Base-by-base conservation (phyloP, 2,888 invertebrate genomes). In the Drosophila parthenogenetica region DNA sequence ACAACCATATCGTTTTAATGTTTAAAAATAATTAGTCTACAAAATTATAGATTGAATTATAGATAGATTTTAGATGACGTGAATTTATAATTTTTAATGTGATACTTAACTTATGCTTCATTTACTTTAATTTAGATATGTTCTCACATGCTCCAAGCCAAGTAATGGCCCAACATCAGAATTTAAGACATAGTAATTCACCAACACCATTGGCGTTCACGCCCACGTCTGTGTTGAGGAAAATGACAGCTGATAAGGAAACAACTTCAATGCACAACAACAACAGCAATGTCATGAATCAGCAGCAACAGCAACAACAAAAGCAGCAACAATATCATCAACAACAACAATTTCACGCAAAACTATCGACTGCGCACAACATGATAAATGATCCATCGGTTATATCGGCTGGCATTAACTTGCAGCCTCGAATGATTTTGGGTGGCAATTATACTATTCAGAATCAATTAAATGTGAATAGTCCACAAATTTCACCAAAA, bases 181-280 rank as follows among this genome's bases (percentile, higher is more conserved):
- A 69, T 11, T 25, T 81, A n/a, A 79, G 86, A 8, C 91, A 89
- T 59, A 82, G 81, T 25, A 90, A 90, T 74, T 94, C 95, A 16
- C 95, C 95, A 11, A 94, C 95, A 29, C 96, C 96, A 13, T 94
- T 97, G 81, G 96, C 97, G 19, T 98, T 98, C 93, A 98, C 98
- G 0, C 98, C 98, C 66, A 98, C 98, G 32, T 97, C 98, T 70
- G 98, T 98, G 70, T 94, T 98, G 89, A 95, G 98, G 72, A 98
- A 98, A 93, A 97, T 98, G 97, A 98, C 97, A 5, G 97, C 97
- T 1, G 97, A 97, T 85, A 97, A 97, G 91, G 96, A 97, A 79
- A 94, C 94, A 19, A 49, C 65, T 19, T 17, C 49, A 5, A 39
- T 43, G n/a, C 48, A 58, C 48, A 58, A 48, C 16, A 50, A 42